A percentile compares a stretch with the other conserved stretches of the same genome.
phyloP scores from a whole-genome alignment of 2,113 vertebrate species.

The Microtus montanus region DNA sequence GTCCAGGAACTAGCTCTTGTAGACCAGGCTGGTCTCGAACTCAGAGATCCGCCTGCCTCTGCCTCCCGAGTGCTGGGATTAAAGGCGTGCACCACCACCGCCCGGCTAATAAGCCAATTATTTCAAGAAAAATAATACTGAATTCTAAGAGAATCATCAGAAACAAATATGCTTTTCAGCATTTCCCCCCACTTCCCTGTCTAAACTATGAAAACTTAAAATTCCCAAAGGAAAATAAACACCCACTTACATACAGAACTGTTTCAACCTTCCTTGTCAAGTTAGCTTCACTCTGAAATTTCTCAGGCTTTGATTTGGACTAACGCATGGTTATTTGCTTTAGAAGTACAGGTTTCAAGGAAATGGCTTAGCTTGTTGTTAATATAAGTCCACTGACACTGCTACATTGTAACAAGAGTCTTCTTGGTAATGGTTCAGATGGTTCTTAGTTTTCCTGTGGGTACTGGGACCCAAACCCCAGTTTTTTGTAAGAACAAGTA shows the following conservation, averaged over 20 bases:
- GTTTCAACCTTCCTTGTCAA: slow-evolving; percentile 38
- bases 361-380: slow-evolving; percentile 2
- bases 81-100: too few species aligned
- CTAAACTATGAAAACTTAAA: slow-evolving; percentile 34
- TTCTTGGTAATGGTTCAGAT: not conserved
- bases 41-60: too few species aligned
- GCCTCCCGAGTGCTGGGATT: too few species aligned
- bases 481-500: not conserved
- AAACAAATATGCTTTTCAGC: not conserved
- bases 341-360: slow-evolving; percentile 21
- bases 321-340: not conserved
- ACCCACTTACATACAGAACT: not conserved
- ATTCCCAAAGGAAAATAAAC: slow-evolving; percentile 29
- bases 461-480: not conserved
- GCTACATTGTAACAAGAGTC: not conserved
- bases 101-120: not conserved
- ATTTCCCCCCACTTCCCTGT: slow-evolving; percentile 2
- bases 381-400: not conserved
- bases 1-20: too few species aligned
- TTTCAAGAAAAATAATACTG: not conserved
- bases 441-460: not conserved
- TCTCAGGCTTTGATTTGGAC: slow-evolving; percentile 33
- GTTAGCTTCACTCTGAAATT: slow-evolving; percentile 25
- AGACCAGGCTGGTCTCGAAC: too few species aligned
- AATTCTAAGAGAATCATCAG: slow-evolving; percentile 24